These are phyloP conservation scores for Cyphomyrus plagiostoma DNA, from an alignment of 2,113 vertebrate genomes.

Conservation along the genomic window DNA sequence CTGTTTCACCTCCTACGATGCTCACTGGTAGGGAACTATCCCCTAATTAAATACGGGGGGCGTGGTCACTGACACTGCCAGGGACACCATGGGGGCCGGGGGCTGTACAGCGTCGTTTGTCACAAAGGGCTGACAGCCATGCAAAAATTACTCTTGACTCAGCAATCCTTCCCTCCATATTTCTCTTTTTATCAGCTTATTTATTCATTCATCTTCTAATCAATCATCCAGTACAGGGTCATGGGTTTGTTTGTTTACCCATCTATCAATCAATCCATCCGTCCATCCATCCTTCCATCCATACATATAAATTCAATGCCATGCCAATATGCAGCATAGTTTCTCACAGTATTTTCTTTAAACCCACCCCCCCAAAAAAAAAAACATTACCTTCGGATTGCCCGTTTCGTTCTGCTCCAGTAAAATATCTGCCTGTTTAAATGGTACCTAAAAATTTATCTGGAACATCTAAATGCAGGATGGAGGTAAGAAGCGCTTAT, in stretches of 20 bases:
- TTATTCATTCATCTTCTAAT: neutral
- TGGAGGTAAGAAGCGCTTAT: neutral
- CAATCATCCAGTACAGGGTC: neutral
- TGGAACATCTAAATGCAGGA: neutral
- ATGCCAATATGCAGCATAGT: neutral
- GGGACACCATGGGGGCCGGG: neutral
- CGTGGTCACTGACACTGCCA: constrained; percentile 20
- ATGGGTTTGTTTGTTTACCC: neutral
- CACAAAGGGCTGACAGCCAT: constrained; percentile 13
- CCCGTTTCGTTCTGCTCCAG: neutral
- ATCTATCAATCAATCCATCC: neutral
- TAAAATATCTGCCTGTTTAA: neutral
- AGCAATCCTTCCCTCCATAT: neutral
- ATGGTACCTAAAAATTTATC: neutral
- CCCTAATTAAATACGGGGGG: constrained; percentile 28
- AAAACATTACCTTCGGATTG: neutral
- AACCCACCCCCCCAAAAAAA: rapidly evolving
- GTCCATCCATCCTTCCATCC: neutral
- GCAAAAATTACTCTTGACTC: constrained; percentile 7
- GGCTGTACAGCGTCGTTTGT: neutral
- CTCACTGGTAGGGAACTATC: constrained; percentile 12
- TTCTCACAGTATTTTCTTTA: neutral
- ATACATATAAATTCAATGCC: neutral
- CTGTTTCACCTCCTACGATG: constrained; percentile 33
- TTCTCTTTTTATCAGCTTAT: neutral